Evolutionary conservation across 2,113 vertebrate species (phyloP), one percentile per base, ranked within the genome.

Genomic region (Turnix velox): DNA sequence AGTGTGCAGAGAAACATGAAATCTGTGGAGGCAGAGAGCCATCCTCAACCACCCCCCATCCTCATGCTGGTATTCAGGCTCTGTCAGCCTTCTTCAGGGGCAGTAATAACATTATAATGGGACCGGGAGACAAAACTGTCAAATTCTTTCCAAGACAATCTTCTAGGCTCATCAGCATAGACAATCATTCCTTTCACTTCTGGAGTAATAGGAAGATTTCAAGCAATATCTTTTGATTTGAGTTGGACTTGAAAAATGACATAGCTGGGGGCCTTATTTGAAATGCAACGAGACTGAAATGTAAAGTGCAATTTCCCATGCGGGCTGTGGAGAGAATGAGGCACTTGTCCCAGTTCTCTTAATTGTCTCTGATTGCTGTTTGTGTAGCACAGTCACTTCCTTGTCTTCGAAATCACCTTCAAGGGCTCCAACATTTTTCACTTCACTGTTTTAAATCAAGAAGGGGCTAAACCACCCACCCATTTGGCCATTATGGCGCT

Each of bases 341-440:
- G 94, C 97, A 96, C 97, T 98, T 97, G 97, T 97, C 92, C 96
- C 90, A 95, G 96, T 97, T 97, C 96, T 95, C 97, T 97, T 98
- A 98, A 98, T 98, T 98, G 95, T 97, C 96, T 97, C 96, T 98
- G 98, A 98, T 98, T 98, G 97, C 97, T 97, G 97, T 95, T 97
- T 97, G 97, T 95, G 96, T 86, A 96, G 93, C 90, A 93, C 93
- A 87, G 94, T 97, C 94, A 96, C 96, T 96, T 97, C 91, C 84
- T 90, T 49, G 1, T 95, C 96, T 97, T 97, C 68, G 4, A 98
- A 98, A 97, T 97, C 97, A 98, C 90, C 94, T 97, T 97, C 75
- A 43, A 97, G 95, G 92, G 96, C 90, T 95, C 94, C 90, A 75
- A 71, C 95, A 90, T 95, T 95, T 96, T 96, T 94, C 91, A 91